Evolutionary conservation across 2,113 vertebrate genomes (phyloP).

Genomic region (Phrynosoma blainvillii): DNA sequence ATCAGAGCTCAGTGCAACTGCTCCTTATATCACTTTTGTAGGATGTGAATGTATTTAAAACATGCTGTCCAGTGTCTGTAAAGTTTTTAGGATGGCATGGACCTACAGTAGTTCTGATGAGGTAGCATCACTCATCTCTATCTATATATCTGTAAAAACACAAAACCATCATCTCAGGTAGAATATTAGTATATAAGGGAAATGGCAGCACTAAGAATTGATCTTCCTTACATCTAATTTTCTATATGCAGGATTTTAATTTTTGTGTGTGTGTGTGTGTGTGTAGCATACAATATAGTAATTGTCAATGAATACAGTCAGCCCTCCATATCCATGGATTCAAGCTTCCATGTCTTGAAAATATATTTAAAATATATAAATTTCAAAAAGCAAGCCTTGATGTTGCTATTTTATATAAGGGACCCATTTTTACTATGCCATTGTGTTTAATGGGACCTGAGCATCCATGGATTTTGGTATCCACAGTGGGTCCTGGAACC

Average conservation of each 20-base stretch:
- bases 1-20: slow-evolving; percentile 14
- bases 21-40: background rate
- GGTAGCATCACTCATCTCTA: too few species aligned
- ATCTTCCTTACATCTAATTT: background rate
- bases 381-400: too few species aligned
- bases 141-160: background rate
- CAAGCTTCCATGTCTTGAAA: too few species aligned
- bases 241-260: background rate
- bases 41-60: slow-evolving; percentile 9
- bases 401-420: too few species aligned
- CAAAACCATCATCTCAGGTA: background rate
- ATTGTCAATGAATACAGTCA: too few species aligned
- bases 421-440: too few species aligned
- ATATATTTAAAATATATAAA: too few species aligned
- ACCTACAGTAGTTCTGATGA: background rate
- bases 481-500: too few species aligned
- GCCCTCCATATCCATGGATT: too few species aligned
- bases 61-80: slow-evolving; percentile 7
- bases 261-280: background rate
- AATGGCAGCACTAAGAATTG: background rate
- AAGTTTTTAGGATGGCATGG: background rate
- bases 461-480: too few species aligned
- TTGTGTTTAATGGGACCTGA: too few species aligned
- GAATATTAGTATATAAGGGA: background rate
- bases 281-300: too few species aligned